Conservation (phyloP, 2,113 vertebrate genomes). For the Danio rerio region DNA sequence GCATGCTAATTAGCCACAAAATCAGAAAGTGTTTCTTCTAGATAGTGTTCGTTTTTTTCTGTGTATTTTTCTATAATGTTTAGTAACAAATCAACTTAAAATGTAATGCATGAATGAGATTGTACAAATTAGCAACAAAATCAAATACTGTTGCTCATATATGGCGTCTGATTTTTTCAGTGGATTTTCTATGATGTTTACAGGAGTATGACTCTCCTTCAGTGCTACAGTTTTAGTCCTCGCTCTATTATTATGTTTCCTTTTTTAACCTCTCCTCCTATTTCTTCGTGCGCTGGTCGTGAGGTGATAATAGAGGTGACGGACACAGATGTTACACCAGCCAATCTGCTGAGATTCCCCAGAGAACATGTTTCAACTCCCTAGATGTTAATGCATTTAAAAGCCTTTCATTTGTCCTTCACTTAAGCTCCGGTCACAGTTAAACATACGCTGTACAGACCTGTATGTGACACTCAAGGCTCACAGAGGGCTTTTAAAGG, state of each 20-base stretch:
- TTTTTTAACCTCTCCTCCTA: not conserved
- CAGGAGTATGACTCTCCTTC: not conserved
- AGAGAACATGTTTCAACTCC: constrained; percentile 2
- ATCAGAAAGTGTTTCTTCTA: too few species aligned
- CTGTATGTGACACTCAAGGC: not conserved
- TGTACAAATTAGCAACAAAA: too few species aligned
- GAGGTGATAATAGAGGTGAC: constrained; percentile 10
- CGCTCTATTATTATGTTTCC: not conserved
- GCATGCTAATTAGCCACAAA: too few species aligned
- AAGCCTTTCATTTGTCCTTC: not conserved
- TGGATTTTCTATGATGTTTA: not conserved
- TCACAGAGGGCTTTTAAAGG: not conserved
- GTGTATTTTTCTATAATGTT: too few species aligned
- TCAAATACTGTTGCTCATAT: too few species aligned
- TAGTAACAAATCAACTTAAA: too few species aligned
- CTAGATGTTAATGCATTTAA: not conserved
- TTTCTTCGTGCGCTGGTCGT: constrained; percentile 9
- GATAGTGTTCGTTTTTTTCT: too few species aligned
- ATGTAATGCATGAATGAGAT: too few species aligned
- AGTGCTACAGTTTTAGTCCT: not conserved
- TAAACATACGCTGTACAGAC: not conserved
- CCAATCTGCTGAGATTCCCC: not conserved
- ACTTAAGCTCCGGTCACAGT: not conserved
- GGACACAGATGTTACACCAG: constrained; percentile 10
- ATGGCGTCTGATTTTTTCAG: too few species aligned